Evolutionary conservation across 2,888 invertebrate species (phyloP), one percentile per base, ranked within the genome.

Genomic region (Polydrusus pterygomalis): DNA sequence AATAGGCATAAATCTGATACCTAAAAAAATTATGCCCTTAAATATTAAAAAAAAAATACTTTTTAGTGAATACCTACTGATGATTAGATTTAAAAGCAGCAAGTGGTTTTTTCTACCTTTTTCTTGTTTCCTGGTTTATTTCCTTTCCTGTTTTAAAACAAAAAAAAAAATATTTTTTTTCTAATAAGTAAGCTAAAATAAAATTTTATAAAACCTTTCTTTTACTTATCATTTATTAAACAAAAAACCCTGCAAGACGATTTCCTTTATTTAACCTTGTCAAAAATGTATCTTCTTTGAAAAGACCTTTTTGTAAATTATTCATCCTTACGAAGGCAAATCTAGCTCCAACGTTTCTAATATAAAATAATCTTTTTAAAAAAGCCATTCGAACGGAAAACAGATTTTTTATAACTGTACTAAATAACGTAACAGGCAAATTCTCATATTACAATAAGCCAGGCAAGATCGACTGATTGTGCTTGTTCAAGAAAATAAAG

Each of bases 401-500:
- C 25, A 54, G 25, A 25, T 54, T 54, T 54, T 54, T 25, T 25
- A n/a, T 54, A 30, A 54, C 25, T 25, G 13, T 30, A 13, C 25
- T 17, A 30, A 30, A 54, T 54, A 25, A 54, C 25, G 30, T 54
- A 54, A 20, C 18, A 9, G 18, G 30, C 1, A 25, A 54, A 54
- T 30, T 54, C 20, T 54, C 30, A 30, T 30, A 54, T 54, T 54
- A 54, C 25, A 54, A 54, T 54, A 54, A 25, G 54, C n/a, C 30
- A n/a, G 7, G 30, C 30, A n/a, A 54, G n/a, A 54, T 25, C 25
- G n/a, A n/a, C n/a, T 54, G 54, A 54, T 54, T 54, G 15, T 54
- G 54, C n/a, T 54, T 54, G 54, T 13, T 25, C 54, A 30, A 54
- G 30, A 30, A 54, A 51, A 51, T 51, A 51, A 51, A 51, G 17